Conservation (phyloP, 2,888 invertebrate genomes). For the Caenorhabditis becei region DNA sequence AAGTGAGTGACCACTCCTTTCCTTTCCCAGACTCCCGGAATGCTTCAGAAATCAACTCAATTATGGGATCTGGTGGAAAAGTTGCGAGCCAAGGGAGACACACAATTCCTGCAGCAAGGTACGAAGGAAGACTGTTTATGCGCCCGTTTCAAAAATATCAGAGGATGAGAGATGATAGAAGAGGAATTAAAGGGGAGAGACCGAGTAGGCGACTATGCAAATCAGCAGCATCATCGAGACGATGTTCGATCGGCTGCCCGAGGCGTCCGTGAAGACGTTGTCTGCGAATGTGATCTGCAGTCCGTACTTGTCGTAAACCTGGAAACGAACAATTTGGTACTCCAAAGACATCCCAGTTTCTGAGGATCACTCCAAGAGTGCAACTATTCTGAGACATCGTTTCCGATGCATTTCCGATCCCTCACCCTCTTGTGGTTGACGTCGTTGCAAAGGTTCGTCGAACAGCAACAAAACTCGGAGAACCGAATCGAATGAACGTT, state of each 20-base stretch:
- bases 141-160: conserved; percentile 46
- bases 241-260: conserved; percentile 31
- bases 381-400: not conserved
- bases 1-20: conserved; percentile 55
- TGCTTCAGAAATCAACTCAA: conserved; percentile 79
- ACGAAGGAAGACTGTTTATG: conserved; percentile 27
- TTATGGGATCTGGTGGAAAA: conserved; percentile 79
- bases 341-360: not conserved
- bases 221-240: conserved; percentile 22
- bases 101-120: conserved; percentile 73
- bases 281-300: conserved; percentile 54
- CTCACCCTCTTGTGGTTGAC: conserved; percentile 57
- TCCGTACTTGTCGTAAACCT: conserved; percentile 60
- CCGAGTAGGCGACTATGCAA: conserved; percentile 30
- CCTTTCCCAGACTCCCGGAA: no score
- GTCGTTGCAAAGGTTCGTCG: conserved; percentile 65
- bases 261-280: conserved; percentile 55
- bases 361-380: not conserved
- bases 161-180: conserved; percentile 13
- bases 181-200: conserved; percentile 16
- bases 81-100: conserved; percentile 74
- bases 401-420: conserved; percentile 13
- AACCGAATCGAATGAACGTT: conserved; percentile 44
- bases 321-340: conserved; percentile 16
- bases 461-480: conserved; percentile 73